phyloP scores from a whole-genome alignment of 2,797 vertebrate species.

The Schizopygopsis malacanthus region DNA sequence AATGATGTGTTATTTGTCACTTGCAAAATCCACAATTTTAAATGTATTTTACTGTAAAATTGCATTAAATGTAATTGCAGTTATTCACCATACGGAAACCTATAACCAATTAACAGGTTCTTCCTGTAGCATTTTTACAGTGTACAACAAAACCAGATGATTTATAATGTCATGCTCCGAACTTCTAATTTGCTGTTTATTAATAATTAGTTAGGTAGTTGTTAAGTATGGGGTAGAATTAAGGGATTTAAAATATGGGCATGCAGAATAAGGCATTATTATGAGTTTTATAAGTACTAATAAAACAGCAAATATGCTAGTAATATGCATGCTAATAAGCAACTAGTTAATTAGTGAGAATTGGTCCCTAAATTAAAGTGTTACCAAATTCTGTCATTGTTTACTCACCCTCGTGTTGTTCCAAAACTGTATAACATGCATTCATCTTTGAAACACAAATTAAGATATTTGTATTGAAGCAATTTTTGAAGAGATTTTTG shows the following conservation, averaged over 20 bases:
- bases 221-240: neutral
- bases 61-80: too few relatives aligned
- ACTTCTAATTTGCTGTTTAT: neutral
- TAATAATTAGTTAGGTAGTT: neutral
- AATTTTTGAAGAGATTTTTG: neutral
- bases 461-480: neutral
- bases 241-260: neutral
- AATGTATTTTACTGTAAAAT: too few relatives aligned
- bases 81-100: too few relatives aligned
- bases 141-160: neutral
- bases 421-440: neutral
- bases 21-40: too few relatives aligned
- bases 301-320: too few relatives aligned
- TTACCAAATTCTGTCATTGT: neutral
- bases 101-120: too few relatives aligned
- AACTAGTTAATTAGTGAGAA: neutral
- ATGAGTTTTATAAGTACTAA: too few relatives aligned
- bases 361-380: neutral
- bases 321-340: neutral
- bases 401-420: neutral
- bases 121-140: too few relatives aligned
- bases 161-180: neutral
- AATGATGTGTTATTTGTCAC: too few relatives aligned
- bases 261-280: neutral
- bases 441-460: neutral